phyloP scores from a whole-genome alignment of 1,140 invertebrate species.

The Drosophila cardini region DNA sequence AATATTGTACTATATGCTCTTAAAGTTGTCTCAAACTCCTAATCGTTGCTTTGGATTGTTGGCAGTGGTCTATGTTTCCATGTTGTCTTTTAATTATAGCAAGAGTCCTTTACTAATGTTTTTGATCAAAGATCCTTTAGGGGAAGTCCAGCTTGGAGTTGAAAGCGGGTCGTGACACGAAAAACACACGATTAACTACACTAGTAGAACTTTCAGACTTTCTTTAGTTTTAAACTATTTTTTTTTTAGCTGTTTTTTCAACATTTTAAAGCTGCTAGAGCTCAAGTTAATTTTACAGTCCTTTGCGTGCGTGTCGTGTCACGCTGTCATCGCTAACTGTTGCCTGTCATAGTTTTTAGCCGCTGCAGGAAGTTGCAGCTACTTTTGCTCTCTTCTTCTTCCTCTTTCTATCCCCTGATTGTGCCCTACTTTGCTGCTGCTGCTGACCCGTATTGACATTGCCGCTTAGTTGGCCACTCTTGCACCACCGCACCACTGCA shows the following conservation, averaged over 20 bases:
- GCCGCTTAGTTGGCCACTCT: slow-evolving; percentile 52
- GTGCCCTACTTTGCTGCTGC: slow-evolving; percentile 29
- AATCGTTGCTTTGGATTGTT: not conserved
- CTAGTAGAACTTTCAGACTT: no score
- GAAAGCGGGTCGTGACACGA: no score
- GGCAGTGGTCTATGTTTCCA: not conserved
- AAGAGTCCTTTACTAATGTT: not conserved
- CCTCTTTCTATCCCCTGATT: not conserved
- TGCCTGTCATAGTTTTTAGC: slow-evolving; percentile 18
- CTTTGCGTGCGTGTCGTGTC: not conserved
- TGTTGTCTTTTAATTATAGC: slow-evolving; percentile 40
- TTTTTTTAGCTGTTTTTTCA: no score
- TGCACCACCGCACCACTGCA: slow-evolving; percentile 10
- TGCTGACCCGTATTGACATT: slow-evolving; percentile 60
- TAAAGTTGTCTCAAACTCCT: slow-evolving; percentile 4
- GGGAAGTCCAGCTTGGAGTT: no score
- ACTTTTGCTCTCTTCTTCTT: not conserved
- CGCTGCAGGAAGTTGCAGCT: slow-evolving; percentile 13
- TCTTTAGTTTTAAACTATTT: no score
- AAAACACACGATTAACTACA: no score
- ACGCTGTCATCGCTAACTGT: not conserved
- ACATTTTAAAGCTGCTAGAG: not conserved
- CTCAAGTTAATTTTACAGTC: no score
- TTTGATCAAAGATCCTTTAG: not conserved
- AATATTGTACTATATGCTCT: not conserved